Percentiles rank a stretch among this genome's conserved stretches.
phyloP scores from a whole-genome alignment of 2,113 vertebrate genomes.

The Oostethus manadensis region DNA sequence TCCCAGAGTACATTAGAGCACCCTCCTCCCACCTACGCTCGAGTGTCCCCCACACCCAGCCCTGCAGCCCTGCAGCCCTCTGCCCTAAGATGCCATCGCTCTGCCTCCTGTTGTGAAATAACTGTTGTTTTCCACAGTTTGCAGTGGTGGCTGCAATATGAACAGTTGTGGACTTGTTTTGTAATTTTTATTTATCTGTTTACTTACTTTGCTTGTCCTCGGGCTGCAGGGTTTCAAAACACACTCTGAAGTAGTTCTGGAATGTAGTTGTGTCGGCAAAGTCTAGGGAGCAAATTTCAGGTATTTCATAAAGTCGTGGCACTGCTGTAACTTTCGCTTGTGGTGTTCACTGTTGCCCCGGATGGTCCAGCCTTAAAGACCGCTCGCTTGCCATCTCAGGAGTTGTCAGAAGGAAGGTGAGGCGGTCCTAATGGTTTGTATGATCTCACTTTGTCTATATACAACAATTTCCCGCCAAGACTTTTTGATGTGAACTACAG shows the following conservation, averaged over 20 bases:
- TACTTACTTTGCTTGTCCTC: slow-evolving; percentile 53
- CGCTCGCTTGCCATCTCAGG: slow-evolving; percentile 14
- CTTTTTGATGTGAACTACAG: slow-evolving; percentile 68
- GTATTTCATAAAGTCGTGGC: slow-evolving; percentile 54
- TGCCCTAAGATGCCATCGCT: slow-evolving; percentile 65
- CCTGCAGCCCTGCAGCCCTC: slow-evolving; percentile 57
- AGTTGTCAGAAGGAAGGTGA: slow-evolving; percentile 57
- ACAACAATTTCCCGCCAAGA: slow-evolving; percentile 56
- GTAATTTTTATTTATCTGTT: slow-evolving; percentile 35
- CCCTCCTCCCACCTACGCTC: slow-evolving; percentile 41
- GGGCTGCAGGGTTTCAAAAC: slow-evolving; percentile 55
- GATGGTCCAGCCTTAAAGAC: too few relatives aligned
- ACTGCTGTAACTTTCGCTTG: slow-evolving; percentile 41
- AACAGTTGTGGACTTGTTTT: slow-evolving; percentile 47
- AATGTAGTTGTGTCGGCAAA: slow-evolving; percentile 40
- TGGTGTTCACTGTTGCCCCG: slow-evolving; percentile 3
- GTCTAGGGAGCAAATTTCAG: slow-evolving; percentile 56
- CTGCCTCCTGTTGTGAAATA: slow-evolving; percentile 51
- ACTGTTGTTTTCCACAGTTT: slow-evolving; percentile 59
- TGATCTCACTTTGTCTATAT: slow-evolving; percentile 63
- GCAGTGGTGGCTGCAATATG: slow-evolving; percentile 46
- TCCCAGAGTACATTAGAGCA: slow-evolving; percentile 72
- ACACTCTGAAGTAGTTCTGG: slow-evolving; percentile 20
- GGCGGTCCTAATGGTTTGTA: slow-evolving; percentile 18
- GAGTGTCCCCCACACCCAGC: slow-evolving; percentile 25